Conservation (phyloP, 2,888 invertebrate genomes). For the Drosophila falleni region DNA sequence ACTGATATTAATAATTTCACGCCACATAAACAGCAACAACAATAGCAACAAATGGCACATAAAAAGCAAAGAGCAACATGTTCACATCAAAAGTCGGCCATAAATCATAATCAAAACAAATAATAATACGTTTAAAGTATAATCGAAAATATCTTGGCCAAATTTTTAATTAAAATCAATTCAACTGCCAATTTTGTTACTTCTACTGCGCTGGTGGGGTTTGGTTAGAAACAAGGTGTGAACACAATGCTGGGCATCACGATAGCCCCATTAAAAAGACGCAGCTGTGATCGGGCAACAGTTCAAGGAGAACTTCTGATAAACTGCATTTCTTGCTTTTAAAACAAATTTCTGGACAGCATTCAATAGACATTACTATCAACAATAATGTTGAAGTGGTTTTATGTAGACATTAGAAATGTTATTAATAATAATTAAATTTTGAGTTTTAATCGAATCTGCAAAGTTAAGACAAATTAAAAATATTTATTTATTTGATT, state of each 20-base stretch:
- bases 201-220: slow-evolving; percentile 5
- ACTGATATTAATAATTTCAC: slow-evolving; percentile 66
- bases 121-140: slow-evolving; percentile 14
- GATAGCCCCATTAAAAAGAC: slow-evolving; percentile 22
- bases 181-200: slow-evolving; percentile 28
- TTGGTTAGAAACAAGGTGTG: slow-evolving; percentile 29
- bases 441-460: not conserved
- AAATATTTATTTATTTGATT: no score
- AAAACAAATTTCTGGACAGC: not conserved
- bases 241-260: slow-evolving; percentile 26
- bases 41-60: slow-evolving; percentile 62
- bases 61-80: slow-evolving; percentile 59
- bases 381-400: not conserved
- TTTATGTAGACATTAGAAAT: not conserved
- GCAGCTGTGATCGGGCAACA: slow-evolving; percentile 40
- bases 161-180: slow-evolving; percentile 48
- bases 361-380: not conserved
- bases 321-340: slow-evolving; percentile 11
- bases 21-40: slow-evolving; percentile 51
- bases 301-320: slow-evolving; percentile 41
- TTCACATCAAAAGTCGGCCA: slow-evolving; percentile 70
- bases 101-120: slow-evolving; percentile 70
- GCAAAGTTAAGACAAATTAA: not conserved
- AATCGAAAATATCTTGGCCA: slow-evolving; percentile 13
- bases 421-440: not conserved